Conservation (phyloP, 2,797 vertebrate species). For the Alfaro cultratus region DNA sequence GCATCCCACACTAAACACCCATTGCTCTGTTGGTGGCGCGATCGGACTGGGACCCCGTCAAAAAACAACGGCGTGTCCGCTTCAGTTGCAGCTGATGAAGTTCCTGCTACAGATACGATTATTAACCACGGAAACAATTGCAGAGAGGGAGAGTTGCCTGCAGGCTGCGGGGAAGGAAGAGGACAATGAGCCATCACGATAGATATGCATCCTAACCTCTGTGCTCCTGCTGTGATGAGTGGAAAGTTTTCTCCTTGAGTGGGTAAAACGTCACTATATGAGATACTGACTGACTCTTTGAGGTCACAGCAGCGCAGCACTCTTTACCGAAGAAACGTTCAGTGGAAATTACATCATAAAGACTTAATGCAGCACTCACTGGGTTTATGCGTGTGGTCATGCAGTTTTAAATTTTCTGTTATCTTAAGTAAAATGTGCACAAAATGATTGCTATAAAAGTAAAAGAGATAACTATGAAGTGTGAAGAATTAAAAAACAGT, state of each 20-base stretch:
- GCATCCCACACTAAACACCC: conserved; percentile 55
- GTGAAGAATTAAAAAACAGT: neutral
- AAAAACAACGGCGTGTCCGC: conserved; percentile 50
- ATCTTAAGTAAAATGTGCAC: neutral
- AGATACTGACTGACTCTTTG: conserved; percentile 78
- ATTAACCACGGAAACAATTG: conserved; percentile 46
- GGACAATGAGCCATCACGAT: conserved; percentile 73
- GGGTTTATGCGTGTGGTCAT: conserved; percentile 11
- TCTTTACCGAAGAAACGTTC: conserved; percentile 39
- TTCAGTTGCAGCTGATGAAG: conserved; percentile 54
- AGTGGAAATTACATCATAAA: conserved; percentile 51
- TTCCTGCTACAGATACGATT: conserved; percentile 68
- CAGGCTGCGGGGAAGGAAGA: conserved; percentile 63
- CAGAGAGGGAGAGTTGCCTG: conserved; percentile 57
- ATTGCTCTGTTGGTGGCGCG: conserved; percentile 53
- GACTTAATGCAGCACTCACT: conserved; percentile 19
- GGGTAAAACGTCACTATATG: conserved; percentile 61
- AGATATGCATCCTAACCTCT: conserved; percentile 69
- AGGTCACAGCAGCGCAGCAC: conserved; percentile 62
- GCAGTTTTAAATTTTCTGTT: neutral
- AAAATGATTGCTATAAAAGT: neutral
- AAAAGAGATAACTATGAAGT: neutral
- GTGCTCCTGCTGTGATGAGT: conserved; percentile 45
- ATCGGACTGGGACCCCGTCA: conserved; percentile 47
- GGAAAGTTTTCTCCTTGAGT: conserved; percentile 71